phyloP scores from a whole-genome alignment of 2,113 vertebrate genomes.

The Steatornis caripensis region DNA sequence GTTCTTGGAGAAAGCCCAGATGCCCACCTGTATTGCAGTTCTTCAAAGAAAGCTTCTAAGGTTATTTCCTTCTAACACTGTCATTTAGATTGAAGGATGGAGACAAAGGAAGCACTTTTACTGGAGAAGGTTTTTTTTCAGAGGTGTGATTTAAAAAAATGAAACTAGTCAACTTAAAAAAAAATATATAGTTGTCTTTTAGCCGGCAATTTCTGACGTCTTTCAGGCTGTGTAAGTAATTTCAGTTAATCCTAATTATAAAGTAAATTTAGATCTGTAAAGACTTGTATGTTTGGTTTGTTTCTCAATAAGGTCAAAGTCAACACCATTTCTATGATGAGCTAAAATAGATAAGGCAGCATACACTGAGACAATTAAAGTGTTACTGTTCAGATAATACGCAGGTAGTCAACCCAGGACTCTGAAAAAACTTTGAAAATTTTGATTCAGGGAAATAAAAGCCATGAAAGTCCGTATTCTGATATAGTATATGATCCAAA shows the following conservation, averaged over 20 bases:
- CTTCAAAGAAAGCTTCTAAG: background rate
- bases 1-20: background rate
- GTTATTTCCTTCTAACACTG: background rate
- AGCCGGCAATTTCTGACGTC: background rate
- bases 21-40: background rate
- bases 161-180: background rate
- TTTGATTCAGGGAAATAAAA: background rate
- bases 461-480: background rate
- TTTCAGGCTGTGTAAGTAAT: background rate
- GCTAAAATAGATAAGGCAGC: background rate
- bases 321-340: background rate
- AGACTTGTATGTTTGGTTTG: background rate
- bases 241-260: constrained; percentile 2
- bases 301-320: background rate
- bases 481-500: background rate
- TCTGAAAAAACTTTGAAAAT: background rate
- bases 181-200: too few relatives aligned
- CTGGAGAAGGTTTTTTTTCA: background rate
- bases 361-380: background rate
- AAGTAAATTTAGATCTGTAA: background rate
- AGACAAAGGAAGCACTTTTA: background rate
- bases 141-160: background rate
- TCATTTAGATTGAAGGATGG: background rate
- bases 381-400: background rate
- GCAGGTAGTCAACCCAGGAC: background rate